Percentiles rank a stretch among this genome's conserved stretches.
phyloP scores from a whole-genome alignment of 1,140 invertebrate genomes.

The Asobara japonica region DNA sequence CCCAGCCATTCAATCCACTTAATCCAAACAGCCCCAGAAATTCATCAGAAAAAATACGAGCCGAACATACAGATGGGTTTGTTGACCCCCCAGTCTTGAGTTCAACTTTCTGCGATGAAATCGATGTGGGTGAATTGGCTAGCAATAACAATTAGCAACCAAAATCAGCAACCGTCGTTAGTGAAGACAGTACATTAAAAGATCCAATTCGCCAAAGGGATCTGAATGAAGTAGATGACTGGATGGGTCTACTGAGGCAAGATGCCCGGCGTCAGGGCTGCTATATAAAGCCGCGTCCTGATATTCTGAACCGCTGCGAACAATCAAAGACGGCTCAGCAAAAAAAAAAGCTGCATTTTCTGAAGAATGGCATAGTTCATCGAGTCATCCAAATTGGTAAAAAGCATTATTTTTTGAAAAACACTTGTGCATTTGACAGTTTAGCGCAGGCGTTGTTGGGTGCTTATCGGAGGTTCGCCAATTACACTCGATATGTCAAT shows the following conservation, averaged over 20 bases:
- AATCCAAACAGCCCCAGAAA: too few relatives aligned
- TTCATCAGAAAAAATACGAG: too few relatives aligned
- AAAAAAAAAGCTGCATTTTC: not conserved
- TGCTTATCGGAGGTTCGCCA: not conserved
- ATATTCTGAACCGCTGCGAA: constrained; percentile 24
- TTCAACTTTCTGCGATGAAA: too few relatives aligned
- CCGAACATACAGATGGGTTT: too few relatives aligned
- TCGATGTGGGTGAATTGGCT: too few relatives aligned
- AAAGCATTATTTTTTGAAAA: too few relatives aligned
- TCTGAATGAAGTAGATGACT: not conserved
- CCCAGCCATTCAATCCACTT: too few relatives aligned
- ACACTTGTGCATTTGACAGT: not conserved
- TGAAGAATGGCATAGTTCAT: too few relatives aligned
- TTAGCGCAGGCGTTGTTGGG: not conserved
- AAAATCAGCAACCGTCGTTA: not conserved
- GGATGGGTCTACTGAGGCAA: not conserved
- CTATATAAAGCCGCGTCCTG: constrained; percentile 27
- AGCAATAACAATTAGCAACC: not conserved
- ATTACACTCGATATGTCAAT: not conserved
- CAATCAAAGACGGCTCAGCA: constrained; percentile 5
- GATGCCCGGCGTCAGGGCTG: constrained; percentile 16
- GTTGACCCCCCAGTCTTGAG: too few relatives aligned
- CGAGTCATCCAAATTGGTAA: constrained; percentile 13
- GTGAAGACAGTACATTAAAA: not conserved
- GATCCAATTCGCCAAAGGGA: not conserved